Percentiles rank a stretch among this genome's conserved stretches.
Evolutionary conservation across 2,113 vertebrate genomes (phyloP).

Genomic region (Xenus cinereus): DNA sequence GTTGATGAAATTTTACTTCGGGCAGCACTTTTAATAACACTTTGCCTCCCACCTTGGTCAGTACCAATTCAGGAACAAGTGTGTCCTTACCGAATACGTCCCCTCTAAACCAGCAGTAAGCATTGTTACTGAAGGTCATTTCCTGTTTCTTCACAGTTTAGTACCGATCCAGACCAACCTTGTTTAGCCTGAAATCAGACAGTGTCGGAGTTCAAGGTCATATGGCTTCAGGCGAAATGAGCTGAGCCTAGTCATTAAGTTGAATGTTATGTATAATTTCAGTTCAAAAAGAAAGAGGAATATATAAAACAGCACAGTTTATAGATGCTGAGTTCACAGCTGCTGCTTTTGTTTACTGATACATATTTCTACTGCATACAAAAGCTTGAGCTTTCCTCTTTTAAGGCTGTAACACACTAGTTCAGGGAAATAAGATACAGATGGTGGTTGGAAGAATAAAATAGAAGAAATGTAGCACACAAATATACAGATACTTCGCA

Average conservation of each 20-base stretch:
- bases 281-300: not conserved
- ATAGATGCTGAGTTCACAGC: not conserved
- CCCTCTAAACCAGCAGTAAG: not conserved
- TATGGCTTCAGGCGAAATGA: not conserved
- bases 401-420: not conserved
- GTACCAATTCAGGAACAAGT: not conserved
- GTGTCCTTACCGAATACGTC: not conserved
- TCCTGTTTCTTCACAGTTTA: not conserved
- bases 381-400: not conserved
- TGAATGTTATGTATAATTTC: not conserved
- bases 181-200: slow-evolving; percentile 1
- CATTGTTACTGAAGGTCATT: not conserved
- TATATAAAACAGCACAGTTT: not conserved
- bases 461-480: not conserved
- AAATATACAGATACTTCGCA: not conserved
- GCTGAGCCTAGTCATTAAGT: not conserved
- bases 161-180: not conserved
- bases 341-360: slow-evolving; percentile 15
- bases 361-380: not conserved
- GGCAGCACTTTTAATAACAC: not conserved
- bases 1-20: not conserved
- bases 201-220: not conserved
- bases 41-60: not conserved
- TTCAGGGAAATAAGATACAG: not conserved
- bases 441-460: not conserved